Base-by-base conservation (phyloP, 2,113 vertebrate species). In the Todiramphus chloris region DNA sequence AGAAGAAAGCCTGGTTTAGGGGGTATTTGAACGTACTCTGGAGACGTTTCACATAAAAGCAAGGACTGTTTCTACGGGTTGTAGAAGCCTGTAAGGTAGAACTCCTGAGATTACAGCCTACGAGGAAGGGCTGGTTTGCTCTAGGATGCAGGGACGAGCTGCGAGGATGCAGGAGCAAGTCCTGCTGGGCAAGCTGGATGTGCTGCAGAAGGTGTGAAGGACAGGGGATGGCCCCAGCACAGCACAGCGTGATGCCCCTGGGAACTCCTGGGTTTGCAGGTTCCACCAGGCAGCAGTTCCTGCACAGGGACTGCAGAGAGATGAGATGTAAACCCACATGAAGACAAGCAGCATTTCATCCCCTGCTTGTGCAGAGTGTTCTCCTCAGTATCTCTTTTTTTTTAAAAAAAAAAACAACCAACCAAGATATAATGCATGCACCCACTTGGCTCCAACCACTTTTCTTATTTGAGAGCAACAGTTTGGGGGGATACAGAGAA, bases 1-100 rank as follows among this genome's bases (percentile, higher is more conserved):
- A 86, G 81, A 96, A 91, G 50, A 89, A 95, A 95, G 86, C 2
- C 51, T 39, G 66, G 67, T 88, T 93, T 83, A 91, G 70, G 73
- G 43, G 93, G 48, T 67, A 58, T 75, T 31, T 86, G 27, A 94
- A 82, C 46, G 43, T 87, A 66, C 33, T 95, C 70, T 78, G 67
- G 44, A 77, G 21, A 83, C 1, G 2, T 58, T 86, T 84, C 30
- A 51, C 19, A 16, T 33, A 86, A 74, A 94, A 89, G 46, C 1
- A 1, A 90, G 55, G 63, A 59, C 23, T 4, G 2, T 41, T 90
- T 77, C 37, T 67, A 35, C 1, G 8, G 6, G 46, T 43, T n/a
- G 74, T 10, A 84, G 64, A 33, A 81, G n/a, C 11, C 43, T 11
- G n/a, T 43, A 46, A 89, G 11, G 28, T 77, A 23, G 55, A 81